These are phyloP conservation scores for Emydura subglobosa DNA, from an alignment of 2,113 vertebrate genomes.

Conservation along the genomic window DNA sequence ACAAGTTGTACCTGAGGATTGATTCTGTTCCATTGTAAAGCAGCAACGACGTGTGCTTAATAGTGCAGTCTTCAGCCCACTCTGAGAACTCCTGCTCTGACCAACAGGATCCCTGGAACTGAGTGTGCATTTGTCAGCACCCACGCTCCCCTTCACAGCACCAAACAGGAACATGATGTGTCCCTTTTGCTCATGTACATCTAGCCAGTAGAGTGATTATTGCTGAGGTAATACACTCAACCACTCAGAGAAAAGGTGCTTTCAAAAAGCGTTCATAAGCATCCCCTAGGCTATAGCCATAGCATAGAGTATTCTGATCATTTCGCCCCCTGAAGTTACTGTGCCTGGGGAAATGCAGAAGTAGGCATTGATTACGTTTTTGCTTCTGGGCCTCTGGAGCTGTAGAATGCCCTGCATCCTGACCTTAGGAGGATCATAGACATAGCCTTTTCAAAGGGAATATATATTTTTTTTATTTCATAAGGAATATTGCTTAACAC, in stretches of 20 bases:
- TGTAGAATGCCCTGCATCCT: neutral
- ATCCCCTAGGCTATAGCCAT: neutral
- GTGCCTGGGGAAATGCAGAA: neutral
- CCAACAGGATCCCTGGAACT: constrained; percentile 17
- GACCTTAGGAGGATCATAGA: fast-evolving
- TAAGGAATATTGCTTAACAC: neutral
- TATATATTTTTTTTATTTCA: neutral
- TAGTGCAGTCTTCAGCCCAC: neutral
- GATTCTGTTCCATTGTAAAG: neutral
- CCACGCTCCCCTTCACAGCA: neutral
- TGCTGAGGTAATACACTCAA: neutral
- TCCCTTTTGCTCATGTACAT: neutral
- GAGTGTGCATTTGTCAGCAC: constrained; percentile 5
- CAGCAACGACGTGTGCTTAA: neutral
- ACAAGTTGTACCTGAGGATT: neutral
- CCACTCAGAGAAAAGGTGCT: neutral
- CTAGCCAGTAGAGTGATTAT: neutral
- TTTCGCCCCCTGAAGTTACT: neutral
- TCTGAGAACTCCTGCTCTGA: constrained; percentile 4
- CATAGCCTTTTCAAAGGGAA: neutral
- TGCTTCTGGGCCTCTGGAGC: neutral
- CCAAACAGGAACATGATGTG: neutral
- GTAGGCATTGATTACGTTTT: fast-evolving
- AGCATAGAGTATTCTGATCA: neutral
- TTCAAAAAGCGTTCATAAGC: neutral